Conservation (phyloP, 2,888 invertebrate genomes). For the Microctonus aethiopoides region DNA sequence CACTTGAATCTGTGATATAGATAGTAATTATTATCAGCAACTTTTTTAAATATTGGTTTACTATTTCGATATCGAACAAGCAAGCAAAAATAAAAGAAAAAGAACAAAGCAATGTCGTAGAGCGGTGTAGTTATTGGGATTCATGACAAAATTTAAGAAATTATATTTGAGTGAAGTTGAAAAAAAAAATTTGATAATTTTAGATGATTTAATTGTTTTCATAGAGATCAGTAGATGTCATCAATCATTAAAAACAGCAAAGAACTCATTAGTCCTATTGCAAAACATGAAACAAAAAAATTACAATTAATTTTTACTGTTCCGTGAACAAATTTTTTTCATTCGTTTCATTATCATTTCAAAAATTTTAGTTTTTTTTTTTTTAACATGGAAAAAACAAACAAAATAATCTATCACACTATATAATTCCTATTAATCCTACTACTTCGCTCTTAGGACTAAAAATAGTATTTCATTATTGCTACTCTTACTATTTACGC, state of each 20-base stretch:
- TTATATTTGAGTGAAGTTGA: conserved; percentile 1
- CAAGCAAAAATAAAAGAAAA: conserved; percentile 41
- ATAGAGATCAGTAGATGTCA: conserved; percentile 58
- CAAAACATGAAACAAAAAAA: too few species aligned
- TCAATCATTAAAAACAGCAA: conserved; percentile 19
- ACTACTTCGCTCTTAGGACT: conserved; percentile 38
- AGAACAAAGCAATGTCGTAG: conserved; percentile 56
- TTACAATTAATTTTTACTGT: too few species aligned
- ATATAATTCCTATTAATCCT: conserved; percentile 44
- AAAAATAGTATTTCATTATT: conserved; percentile 44
- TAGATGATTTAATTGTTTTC: conserved; percentile 47
- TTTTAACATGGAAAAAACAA: conserved; percentile 15
- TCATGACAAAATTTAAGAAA: conserved; percentile 20
- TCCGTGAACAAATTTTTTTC: too few species aligned
- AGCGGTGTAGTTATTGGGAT: conserved; percentile 56
- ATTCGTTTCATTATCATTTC: conserved; percentile 5
- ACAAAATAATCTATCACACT: conserved; percentile 45
- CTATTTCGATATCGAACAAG: conserved; percentile 52
- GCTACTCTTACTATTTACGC: conserved; percentile 12
- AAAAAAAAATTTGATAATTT: background rate
- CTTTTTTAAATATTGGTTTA: conserved; percentile 60
- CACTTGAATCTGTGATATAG: conserved; percentile 68
- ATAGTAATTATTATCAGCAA: conserved; percentile 67
- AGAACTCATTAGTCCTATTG: too few species aligned
- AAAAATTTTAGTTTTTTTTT: conserved; percentile 14